Conservation (phyloP, 2,113 vertebrate species). For the Agelaius tricolor region DNA sequence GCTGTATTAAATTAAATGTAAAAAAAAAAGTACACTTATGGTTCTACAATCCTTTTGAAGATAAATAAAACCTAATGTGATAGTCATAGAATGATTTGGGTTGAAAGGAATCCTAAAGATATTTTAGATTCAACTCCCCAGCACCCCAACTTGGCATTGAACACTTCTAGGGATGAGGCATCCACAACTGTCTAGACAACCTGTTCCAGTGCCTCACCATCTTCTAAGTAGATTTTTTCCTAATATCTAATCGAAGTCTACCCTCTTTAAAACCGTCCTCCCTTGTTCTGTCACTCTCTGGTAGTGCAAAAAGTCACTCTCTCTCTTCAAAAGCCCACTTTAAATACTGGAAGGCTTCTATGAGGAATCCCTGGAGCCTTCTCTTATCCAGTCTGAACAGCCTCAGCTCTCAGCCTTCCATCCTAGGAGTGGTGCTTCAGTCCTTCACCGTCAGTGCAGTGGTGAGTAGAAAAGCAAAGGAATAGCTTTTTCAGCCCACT, state of each 20-base stretch:
- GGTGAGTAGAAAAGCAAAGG: not conserved
- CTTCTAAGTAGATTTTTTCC: not conserved
- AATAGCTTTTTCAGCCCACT: not conserved
- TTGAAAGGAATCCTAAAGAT: not conserved
- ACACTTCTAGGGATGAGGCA: not conserved
- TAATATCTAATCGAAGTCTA: not conserved
- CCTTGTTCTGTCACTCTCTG: not conserved
- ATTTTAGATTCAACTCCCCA: not conserved
- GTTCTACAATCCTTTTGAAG: not conserved
- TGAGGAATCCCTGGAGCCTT: not conserved
- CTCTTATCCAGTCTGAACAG: not conserved
- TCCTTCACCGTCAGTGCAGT: not conserved
- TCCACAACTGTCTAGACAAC: not conserved
- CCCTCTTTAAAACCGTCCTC: rapidly evolving
- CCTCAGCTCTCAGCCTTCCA: not conserved
- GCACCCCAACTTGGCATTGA: not conserved
- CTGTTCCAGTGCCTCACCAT: not conserved
- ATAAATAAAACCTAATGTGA: not conserved
- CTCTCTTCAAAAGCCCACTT: not conserved
- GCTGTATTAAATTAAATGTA: not conserved
- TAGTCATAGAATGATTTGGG: not conserved
- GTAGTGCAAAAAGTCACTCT: not conserved
- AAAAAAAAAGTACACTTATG: rapidly evolving
- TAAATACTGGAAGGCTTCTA: not conserved
- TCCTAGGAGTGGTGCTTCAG: not conserved